Base-by-base conservation (phyloP, 2,113 vertebrate species). In the Cynopterus brachyotis region DNA sequence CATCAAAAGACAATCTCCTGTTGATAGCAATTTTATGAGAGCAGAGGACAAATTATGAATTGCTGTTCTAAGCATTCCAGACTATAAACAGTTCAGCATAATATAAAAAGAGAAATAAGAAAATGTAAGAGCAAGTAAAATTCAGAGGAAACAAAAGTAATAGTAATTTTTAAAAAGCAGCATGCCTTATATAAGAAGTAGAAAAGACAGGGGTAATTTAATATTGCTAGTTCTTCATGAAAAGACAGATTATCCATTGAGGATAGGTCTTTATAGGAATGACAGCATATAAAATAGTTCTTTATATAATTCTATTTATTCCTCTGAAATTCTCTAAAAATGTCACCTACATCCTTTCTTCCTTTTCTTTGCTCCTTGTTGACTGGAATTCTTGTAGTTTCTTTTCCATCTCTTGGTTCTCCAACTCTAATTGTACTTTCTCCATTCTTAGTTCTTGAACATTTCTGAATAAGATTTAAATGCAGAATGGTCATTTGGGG, bases 351-450 rank as follows among this genome's bases (percentile, higher is more conserved):
- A 97, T 98, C 97, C 99, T 98, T 97, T 99, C 99, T 94, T 99
- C 98, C 94, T 99, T 99, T 97, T 99, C 99, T 97, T 98, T 98
- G 87, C 97, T 99, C 99, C 99, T 99, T 93, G 95, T 97, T 78
- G 98, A 98, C 79, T 98, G 99, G 32, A 99, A 98, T 81, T 99
- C 98, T 79, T 91, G 97, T 64, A 99, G 98, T 90, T 98, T 99
- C 95, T 98, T 98, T 98, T 99, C 99, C 98, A 99, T 98, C 75
- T 99, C 98, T 79, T 97, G 98, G 95, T 98, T 99, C 90, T 99
- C 99, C 89, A 97, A 83, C 97, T 99, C 98, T 97, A 99, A 97
- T 79, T 98, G 98, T 9, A 93, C 91, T 20, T 99, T 99, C 95
- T 99, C 99, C 98, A 98, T 45, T 50, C 97, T 98, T 94, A 99